Evolutionary conservation across 2,888 invertebrate genomes (phyloP), one percentile per base, ranked within the genome.

Genomic region (Creontiades dilutus): DNA sequence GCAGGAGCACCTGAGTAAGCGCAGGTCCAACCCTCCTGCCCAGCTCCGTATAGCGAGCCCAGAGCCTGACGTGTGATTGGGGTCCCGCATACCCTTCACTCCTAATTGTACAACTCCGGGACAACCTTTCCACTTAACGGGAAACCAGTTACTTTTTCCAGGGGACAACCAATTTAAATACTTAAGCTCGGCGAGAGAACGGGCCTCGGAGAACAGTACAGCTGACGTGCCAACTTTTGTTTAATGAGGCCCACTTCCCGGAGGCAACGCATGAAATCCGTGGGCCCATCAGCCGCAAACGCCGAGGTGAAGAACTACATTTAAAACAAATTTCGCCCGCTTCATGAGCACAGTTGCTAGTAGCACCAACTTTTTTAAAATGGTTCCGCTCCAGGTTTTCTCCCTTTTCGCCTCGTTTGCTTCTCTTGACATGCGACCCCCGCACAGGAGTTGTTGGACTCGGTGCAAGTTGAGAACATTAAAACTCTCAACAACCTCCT

Each of bases 141-240:
- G 80, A 88, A 80, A 19, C 61, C 76, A n/a, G 46, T 47, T 23
- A 23, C 68, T 87, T 87, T 87, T 87, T 87, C 52, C 78, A 47
- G 86, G 86, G 86, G 85, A 86, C 86, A 86, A 86, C 86, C 86
- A 86, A 86, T 86, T 86, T 86, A 86, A 86, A 86, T 86, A 86
- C 86, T 86, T 86, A 86, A 86, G 86, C 86, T 68, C n/a, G 37
- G 61, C 27, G 48, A 28, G 85, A 57, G 61, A 85, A 57, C 85
- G n/a, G 48, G 86, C 19, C 16, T 48, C 28, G 85, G 85, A 55
- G 85, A 57, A 28, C 46, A 47, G 57, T 9, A 85, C 16, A 37
- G 55, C 86, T 86, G 86, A 86, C 86, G 46, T 37, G 46, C 86
- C 86, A 86, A 86, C 86, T 75, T 86, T 86, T 86, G 86, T 86